Evolutionary conservation across 2,113 vertebrate genomes (phyloP).

Genomic region (Petroica traversi): DNA sequence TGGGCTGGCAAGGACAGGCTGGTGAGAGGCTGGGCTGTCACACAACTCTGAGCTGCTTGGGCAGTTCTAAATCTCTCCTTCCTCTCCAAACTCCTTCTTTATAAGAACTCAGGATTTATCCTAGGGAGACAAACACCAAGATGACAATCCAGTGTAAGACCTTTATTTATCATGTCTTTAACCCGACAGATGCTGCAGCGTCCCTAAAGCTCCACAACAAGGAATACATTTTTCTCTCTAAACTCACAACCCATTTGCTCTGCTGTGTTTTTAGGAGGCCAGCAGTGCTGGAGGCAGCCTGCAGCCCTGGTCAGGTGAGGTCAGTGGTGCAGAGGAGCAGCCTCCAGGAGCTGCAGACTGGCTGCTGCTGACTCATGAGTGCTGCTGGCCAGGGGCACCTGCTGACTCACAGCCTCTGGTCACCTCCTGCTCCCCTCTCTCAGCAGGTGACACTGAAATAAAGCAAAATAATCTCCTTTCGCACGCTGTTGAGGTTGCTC

Average conservation of each 20-base stretch:
- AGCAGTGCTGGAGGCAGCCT: not conserved
- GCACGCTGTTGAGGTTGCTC: accelerated
- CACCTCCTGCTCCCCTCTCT: not conserved
- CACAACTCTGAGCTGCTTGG: accelerated
- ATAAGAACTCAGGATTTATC: not conserved
- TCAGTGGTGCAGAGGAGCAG: constrained; percentile 32
- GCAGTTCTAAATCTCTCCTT: not conserved
- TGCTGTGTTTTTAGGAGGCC: not conserved
- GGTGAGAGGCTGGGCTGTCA: not conserved
- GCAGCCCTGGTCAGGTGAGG: constrained; percentile 32
- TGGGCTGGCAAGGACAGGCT: not conserved
- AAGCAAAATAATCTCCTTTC: not conserved
- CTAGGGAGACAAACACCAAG: not conserved
- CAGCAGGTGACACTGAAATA: not conserved
- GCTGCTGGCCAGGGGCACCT: not conserved
- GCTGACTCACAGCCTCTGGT: constrained; percentile 6
- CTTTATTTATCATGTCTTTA: accelerated
- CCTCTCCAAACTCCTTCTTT: not conserved
- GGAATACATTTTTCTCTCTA: not conserved
- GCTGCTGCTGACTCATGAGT: constrained; percentile 11
- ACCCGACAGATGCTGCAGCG: not conserved
- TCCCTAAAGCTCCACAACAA: not conserved
- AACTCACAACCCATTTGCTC: not conserved
- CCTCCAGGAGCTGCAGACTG: not conserved
- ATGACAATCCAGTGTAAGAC: not conserved